Base-by-base conservation (phyloP, 2,888 invertebrate species). In the Eubasilissa splendida region DNA sequence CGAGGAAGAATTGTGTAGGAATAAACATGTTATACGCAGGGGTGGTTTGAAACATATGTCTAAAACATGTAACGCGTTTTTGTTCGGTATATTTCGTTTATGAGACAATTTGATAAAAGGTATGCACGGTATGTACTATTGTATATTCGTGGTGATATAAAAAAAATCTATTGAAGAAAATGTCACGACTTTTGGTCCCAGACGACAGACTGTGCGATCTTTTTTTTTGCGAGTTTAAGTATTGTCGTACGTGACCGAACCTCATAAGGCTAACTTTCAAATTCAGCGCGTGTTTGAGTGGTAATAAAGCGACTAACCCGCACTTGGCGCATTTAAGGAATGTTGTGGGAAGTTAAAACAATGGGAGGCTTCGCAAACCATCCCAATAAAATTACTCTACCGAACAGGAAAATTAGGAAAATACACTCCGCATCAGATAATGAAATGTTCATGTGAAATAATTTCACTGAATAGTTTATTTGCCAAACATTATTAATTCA, bases 111-210 rank as follows among this genome's bases (percentile, higher is more conserved):
- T 42, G 7, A 5, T 5, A 42, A 42, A 42, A 4, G 4, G 42
- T 42, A 42, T 42, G 42, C 4, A 42, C 0, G 42, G 42, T 0
- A 42, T 22, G 22, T 22, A 22, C 42, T 42, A 42, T 22, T 22
- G 22, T 22, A 22, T 22, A 22, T 42, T 42, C 7, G 42, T 42
- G 7, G 2, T 42, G 42, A 42, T 42, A 42, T 42, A 42, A 42
- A 42, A 42, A 33, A 42, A 33, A 10, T 68, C 68, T 71, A 22
- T 71, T 54, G 31, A 71, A 22, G 10, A 52, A 54, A 54, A 71
- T 71, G 71, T 71, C 71, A 71, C 71, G 71, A 71, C 71, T 31
- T 71, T 71, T 22, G 31, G 71, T 54, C 22, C 52, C 70, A 53
- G 22, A n/a, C 22, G 53, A 14, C n/a, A 8, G 10, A 22, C 31